Conservation (phyloP, 2,797 vertebrate species). For the Falco biarmicus region DNA sequence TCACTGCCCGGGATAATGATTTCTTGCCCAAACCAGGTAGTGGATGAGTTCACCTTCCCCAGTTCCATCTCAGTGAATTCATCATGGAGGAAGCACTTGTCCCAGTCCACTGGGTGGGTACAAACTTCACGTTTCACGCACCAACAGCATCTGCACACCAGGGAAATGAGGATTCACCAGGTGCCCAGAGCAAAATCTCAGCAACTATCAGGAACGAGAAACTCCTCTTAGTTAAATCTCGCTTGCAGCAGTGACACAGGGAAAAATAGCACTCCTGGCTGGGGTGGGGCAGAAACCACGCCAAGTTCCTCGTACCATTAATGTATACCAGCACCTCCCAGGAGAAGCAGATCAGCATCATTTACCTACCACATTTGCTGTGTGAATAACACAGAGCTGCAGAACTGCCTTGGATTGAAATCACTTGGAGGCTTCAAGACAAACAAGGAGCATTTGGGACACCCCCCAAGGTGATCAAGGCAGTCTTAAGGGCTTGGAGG, state of each 20-base stretch:
- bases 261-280: not conserved
- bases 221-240: not conserved
- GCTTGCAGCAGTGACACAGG: not conserved
- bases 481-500: not conserved
- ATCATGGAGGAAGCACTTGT: not conserved
- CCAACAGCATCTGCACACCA: not conserved
- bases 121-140: not conserved
- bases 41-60: not conserved
- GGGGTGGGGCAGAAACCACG: not conserved
- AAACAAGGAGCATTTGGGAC: not conserved
- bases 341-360: not conserved
- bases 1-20: not conserved
- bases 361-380: not conserved
- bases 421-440: not conserved
- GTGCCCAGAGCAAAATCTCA: not conserved
- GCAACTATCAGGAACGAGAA: not conserved
- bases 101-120: not conserved
- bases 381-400: not conserved
- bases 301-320: constrained; percentile 9
- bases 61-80: not conserved
- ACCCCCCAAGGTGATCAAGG: not conserved
- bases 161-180: not conserved
- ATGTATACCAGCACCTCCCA: not conserved
- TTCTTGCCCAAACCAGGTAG: not conserved
- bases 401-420: not conserved